Base-by-base conservation (phyloP, 2,888 invertebrate species). In the Creontiades dilutus region DNA sequence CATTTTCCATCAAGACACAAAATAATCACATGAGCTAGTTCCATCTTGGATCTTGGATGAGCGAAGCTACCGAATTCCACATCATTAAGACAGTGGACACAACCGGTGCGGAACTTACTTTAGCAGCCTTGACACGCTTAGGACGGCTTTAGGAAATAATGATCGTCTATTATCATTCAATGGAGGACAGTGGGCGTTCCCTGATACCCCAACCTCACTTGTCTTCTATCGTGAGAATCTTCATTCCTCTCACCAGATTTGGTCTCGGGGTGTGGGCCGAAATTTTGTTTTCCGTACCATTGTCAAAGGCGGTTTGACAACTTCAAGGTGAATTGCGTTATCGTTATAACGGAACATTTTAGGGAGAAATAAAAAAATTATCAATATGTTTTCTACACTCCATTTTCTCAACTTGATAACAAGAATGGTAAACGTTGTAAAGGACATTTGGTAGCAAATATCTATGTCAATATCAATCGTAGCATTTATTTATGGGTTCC, bases 111-210 rank as follows among this genome's bases (percentile, higher is more conserved):
- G 76, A 37, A 76, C 27, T 27, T 37, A 76, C 28, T 27, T 76
- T 11, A 37, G 14, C 16, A 28, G 23, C 76, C 76, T 76, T 76
- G 76, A 76, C 76, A 76, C 76, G 23, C 76, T 27, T 76, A 37
- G 76, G 76, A 19, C 19, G 57, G 57, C 19, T 37, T 23, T 27
- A 19, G 19, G 27, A 76, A 76, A 76, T 76, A 76, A 78, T 78
- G 78, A 78, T 37, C 7, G 78, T 78, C 47, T 46, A 78, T 78
- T 78, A 78, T 78, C 78, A 78, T 78, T 78, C 46, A 78, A 78
- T 78, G 19, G 78, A 78, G 16, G 37, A 0, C 37, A 47, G 78
- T 78, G 37, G 78, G 78, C 78, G 78, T 78, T n/a, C 46, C 16
- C 37, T 13, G 78, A 7, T 75, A 75, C 75, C 75, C 12, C 12